Conservation (phyloP, 92 coral and sea anemone species). For the Paramuricea clavata region DNA sequence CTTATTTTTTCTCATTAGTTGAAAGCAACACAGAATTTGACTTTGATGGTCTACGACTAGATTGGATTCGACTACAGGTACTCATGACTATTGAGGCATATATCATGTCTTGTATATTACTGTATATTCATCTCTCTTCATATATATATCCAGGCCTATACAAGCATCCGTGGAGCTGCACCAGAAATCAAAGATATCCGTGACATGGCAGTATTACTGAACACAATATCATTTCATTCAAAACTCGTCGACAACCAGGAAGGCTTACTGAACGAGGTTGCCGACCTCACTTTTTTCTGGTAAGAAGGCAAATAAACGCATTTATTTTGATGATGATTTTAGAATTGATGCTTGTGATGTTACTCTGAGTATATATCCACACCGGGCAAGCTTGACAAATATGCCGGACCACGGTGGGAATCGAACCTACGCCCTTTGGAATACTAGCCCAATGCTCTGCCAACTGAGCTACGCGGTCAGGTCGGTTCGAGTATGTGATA, state of each 20-base stretch:
- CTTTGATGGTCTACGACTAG: slow-evolving; percentile 88
- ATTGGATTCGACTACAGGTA: slow-evolving; percentile 99
- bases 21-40: slow-evolving; percentile 88
- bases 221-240: slow-evolving; percentile 91
- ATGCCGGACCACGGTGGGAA: too few relatives aligned
- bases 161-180: slow-evolving; percentile 96
- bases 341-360: not conserved
- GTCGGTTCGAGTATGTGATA: too few relatives aligned
- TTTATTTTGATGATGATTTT: not conserved
- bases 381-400: too few relatives aligned
- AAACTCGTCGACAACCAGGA: slow-evolving; percentile 92
- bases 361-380: too few relatives aligned
- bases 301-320: slow-evolving; percentile 26
- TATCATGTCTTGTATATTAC: too few relatives aligned
- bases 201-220: slow-evolving; percentile 88
- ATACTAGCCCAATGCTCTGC: too few relatives aligned
- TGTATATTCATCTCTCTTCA: too few relatives aligned
- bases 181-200: slow-evolving; percentile 96
- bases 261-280: slow-evolving; percentile 77
- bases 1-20: slow-evolving; percentile 55
- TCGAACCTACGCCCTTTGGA: too few relatives aligned
- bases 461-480: too few relatives aligned
- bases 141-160: slow-evolving; percentile 81
- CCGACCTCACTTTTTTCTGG: slow-evolving; percentile 96
- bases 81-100: not conserved